Base-by-base conservation (phyloP, 2,113 vertebrate species). In the Cyanoramphus novaezelandiae region DNA sequence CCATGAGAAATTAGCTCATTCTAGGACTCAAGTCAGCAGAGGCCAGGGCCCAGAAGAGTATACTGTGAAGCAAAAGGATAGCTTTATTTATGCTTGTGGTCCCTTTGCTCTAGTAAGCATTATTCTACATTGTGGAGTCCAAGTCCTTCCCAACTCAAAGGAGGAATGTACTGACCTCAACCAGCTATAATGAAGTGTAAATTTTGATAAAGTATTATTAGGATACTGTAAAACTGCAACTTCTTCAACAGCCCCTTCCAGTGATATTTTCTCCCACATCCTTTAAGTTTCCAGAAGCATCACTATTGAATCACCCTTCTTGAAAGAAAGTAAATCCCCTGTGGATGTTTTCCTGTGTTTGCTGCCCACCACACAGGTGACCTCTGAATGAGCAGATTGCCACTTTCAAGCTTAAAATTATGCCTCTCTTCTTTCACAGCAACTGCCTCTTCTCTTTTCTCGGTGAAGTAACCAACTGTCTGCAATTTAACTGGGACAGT, bases 401-500 rank as follows among this genome's bases (percentile, higher is more conserved):
- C 28, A 49, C 64, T 91, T 91, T 41, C 20, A 13, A 37, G 17
- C 28, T 82, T 79, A 67, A 53, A 28, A 82, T 89, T 65, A 62
- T 91, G 21, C 77, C 72, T 86, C 50, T 88, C 46, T 62, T 46
- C 49, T 77, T 72, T 71, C 19, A 39, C 33, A 57, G 47, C 18
- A 82, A 43, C 31, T 69, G 13, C 43, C 37, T 72, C 25, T 25
- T 64, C 68, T 82, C 50, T 33, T 13, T 80, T 82, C 67, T 69
- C 63, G 63, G 67, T 3, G 6, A 89, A 72, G 57, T 64, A 92
- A 84, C 47, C 31, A 92, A 84, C 47, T 28, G 44, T 67, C 74
- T 91, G 81, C 37, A 74, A 70, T 91, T 93, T 94, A 94, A 94
- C 63, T 93, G 81, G 75, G 62, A 84, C 49, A 71, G 27, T 14